Evolutionary conservation across 2,113 vertebrate genomes (phyloP), one percentile per base, ranked within the genome.

Genomic region (Halichoerus grypus): DNA sequence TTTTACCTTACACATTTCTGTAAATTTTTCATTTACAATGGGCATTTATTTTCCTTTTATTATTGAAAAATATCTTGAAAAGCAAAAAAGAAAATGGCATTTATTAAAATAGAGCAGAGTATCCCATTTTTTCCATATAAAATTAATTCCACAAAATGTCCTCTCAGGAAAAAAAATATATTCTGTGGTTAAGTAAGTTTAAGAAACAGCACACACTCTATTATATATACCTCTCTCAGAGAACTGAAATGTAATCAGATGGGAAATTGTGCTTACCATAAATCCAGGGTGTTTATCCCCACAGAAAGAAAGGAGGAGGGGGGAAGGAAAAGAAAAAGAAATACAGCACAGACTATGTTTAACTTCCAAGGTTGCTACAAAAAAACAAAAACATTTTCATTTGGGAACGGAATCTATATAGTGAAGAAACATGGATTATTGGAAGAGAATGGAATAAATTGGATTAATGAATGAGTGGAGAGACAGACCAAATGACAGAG

Each of bases 101-200:
- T 92, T 79, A 49, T 39, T 91, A 83, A 71, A 91, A 42, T 31
- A 95, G 5, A 96, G 19, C 1, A 26, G 2, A 21, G 7, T 82
- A 61, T 39, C 15, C 18, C 33, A 82, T 33, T 80, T 88, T 86
- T 69, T 74, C 10, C 31, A 51, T 51, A 81, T 76, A 81, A 89
- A 77, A 76, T 31, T 59, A 67, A n/a, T 79, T 95, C 22, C n/a
- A 93, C 2, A 93, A 91, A 90, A 53, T 46, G 1, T 15, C 11
- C 4, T 26, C 39, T 59, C 36, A 77, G 36, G 76, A 19, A 79
- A 79, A 79, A 53, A 81, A 81, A 42, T 22, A 76, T 31, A 46
- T 22, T 51, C 14, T 82, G 19, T 71, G n/a, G n/a, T 85, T 95
- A 95, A 92, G 26, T 88, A 92, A 88, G 26, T 59, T 71, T 59